These are phyloP conservation scores for Paragorgia papillata DNA, from an alignment of 92 coral and sea anemone species.

Conservation along the genomic window DNA sequence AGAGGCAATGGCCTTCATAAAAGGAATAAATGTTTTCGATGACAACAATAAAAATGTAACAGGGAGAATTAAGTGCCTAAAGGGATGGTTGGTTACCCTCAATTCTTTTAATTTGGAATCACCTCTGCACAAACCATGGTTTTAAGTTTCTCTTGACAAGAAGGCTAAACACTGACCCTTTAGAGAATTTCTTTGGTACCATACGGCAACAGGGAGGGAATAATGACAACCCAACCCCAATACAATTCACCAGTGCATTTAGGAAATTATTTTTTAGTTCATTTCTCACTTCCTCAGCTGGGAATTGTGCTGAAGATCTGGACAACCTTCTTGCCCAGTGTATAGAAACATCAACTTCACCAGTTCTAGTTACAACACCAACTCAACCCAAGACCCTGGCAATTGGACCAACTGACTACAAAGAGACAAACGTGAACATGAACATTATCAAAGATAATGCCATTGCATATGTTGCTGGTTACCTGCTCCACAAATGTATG, in stretches of 20 bases:
- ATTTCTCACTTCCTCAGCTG: constrained; percentile 25
- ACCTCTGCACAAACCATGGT: constrained; percentile 22
- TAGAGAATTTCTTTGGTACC: constrained; percentile 41
- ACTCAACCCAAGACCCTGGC: constrained; percentile 1
- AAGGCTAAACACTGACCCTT: constrained; percentile 27
- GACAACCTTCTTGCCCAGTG: constrained; percentile 22
- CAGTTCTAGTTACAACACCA: background rate
- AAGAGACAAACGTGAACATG: background rate
- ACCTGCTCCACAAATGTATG: constrained; percentile 12
- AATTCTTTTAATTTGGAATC: constrained; percentile 31
- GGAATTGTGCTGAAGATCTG: constrained; percentile 31
- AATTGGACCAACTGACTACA: constrained; percentile 21
- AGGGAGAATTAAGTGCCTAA: constrained; percentile 36
- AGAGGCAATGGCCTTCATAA: constrained; percentile 22
- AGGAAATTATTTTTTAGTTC: constrained; percentile 31
- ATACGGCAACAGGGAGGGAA: constrained; percentile 32
- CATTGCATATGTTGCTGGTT: constrained; percentile 23
- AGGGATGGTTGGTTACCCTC: constrained; percentile 39
- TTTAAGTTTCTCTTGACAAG: constrained; percentile 31
- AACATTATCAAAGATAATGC: constrained; percentile 19
- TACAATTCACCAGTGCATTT: too few species aligned
- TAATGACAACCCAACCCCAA: constrained; percentile 28
- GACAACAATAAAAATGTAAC: constrained; percentile 18
- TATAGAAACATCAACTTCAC: background rate
- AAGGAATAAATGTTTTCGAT: constrained; percentile 14